phyloP scores from a whole-genome alignment of 2,888 invertebrate genomes.

The Cheilosia pagana region DNA sequence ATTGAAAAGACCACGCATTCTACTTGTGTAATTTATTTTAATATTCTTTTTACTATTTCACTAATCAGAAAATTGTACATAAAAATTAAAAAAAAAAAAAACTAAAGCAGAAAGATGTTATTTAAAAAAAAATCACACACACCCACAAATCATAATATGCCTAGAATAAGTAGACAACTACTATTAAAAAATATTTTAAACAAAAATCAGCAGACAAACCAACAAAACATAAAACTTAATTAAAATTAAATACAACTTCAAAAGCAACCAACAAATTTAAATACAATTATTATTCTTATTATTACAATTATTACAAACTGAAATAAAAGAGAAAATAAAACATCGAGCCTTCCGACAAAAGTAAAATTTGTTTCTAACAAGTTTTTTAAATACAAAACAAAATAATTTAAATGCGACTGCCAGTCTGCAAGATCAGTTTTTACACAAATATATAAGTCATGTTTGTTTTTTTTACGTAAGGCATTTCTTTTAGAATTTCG shows the following conservation, averaged over 20 bases:
- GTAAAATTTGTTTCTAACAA: conserved; percentile 35
- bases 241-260: conserved; percentile 18
- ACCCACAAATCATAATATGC: conserved; percentile 34
- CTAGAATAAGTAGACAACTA: conserved; percentile 61
- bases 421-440: conserved; percentile 57
- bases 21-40: conserved; percentile 46
- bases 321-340: conserved; percentile 36
- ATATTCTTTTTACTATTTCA: conserved; percentile 52
- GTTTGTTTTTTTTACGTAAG: conserved; percentile 14
- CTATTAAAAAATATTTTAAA: conserved; percentile 52
- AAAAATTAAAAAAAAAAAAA: conserved; percentile 25
- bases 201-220: conserved; percentile 26
- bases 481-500: conserved; percentile 7
- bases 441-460: conserved; percentile 33
- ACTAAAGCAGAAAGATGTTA: conserved; percentile 1
- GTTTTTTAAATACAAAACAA: conserved; percentile 37
- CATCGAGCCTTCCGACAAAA: conserved; percentile 70
- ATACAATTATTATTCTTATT: conserved; percentile 38
- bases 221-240: conserved; percentile 18
- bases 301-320: conserved; percentile 20
- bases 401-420: conserved; percentile 56
- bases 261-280: conserved; percentile 11
- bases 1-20: conserved; percentile 50
- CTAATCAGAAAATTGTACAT: conserved; percentile 52
- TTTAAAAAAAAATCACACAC: conserved; percentile 1